A percentile compares a stretch with the other conserved stretches of the same genome.
These are phyloP conservation scores for Thaleichthys pacificus DNA, from an alignment of 2,797 vertebrate genomes.

Conservation along the genomic window DNA sequence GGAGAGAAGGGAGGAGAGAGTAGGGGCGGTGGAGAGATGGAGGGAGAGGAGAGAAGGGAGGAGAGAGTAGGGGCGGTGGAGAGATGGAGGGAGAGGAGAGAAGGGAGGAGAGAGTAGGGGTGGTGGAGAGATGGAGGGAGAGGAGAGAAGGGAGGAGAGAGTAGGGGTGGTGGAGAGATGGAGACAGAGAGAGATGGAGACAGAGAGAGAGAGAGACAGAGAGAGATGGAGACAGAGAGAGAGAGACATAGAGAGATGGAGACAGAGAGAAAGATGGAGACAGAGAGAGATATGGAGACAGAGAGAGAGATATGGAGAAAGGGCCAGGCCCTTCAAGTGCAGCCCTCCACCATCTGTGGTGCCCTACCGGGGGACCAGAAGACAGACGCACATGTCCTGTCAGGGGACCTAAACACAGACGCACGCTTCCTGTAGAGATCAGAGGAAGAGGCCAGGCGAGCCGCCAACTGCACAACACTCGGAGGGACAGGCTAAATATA, in stretches of 20 bases:
- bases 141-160: no score
- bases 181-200: constrained; percentile 25
- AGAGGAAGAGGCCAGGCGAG: constrained; percentile 32
- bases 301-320: constrained; percentile 10
- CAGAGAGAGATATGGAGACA: not conserved
- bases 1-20: no score
- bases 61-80: no score
- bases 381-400: constrained; percentile 47
- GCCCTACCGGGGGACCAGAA: constrained; percentile 47
- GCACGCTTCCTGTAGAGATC: constrained; percentile 49
- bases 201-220: not conserved
- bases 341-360: constrained; percentile 50
- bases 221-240: not conserved
- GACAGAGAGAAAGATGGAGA: not conserved
- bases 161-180: no score
- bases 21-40: no score
- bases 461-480: constrained; percentile 24
- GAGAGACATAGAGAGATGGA: not conserved
- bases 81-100: no score
- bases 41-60: no score
- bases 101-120: no score
- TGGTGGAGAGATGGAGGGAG: no score
- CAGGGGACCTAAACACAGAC: constrained; percentile 46
- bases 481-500: constrained; percentile 24
- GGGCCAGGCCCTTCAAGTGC: constrained; percentile 39